Percentiles rank a stretch among this genome's conserved stretches.
phyloP scores from a whole-genome alignment of 2,888 invertebrate species.

The Dicycla oo region DNA sequence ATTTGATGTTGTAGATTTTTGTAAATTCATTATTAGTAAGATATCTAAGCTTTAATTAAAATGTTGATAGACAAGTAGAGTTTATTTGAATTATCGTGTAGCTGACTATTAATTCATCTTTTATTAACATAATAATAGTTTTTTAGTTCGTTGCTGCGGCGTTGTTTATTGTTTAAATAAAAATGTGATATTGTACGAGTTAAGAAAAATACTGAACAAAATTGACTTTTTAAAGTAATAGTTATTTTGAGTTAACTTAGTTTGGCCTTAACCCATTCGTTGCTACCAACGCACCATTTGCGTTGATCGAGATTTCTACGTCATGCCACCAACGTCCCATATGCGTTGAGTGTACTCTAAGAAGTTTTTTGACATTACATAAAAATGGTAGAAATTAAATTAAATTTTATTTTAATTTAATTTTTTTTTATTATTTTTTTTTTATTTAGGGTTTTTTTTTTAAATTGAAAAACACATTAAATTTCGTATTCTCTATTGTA shows the following conservation, averaged over 20 bases:
- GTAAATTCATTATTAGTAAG: slow-evolving; percentile 74
- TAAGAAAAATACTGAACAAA: slow-evolving; percentile 51
- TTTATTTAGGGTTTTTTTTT: too few species aligned
- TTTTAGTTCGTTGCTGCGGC: slow-evolving; percentile 31
- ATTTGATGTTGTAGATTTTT: slow-evolving; percentile 82
- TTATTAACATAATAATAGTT: slow-evolving; percentile 8
- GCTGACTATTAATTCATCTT: slow-evolving; percentile 26
- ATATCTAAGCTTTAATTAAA: slow-evolving; percentile 70
- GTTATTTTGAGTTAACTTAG: slow-evolving; percentile 21
- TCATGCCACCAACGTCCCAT: too few species aligned
- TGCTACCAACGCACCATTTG: too few species aligned
- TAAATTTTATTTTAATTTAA: too few species aligned
- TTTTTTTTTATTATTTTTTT: too few species aligned
- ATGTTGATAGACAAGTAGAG: slow-evolving; percentile 62
- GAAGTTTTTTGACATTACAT: too few species aligned
- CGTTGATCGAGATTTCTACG: too few species aligned
- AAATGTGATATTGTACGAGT: slow-evolving; percentile 58
- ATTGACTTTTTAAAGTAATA: slow-evolving; percentile 46
- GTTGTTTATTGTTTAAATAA: slow-evolving; percentile 52
- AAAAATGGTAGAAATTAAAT: too few species aligned
- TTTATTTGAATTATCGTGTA: slow-evolving; percentile 52
- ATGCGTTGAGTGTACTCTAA: too few species aligned
- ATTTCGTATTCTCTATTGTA: too few species aligned
- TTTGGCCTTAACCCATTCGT: too few species aligned
- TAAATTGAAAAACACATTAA: too few species aligned